These are phyloP conservation scores for Phallusia fumigata DNA, from an alignment of 23 tunicate genomes.

Conservation along the genomic window DNA sequence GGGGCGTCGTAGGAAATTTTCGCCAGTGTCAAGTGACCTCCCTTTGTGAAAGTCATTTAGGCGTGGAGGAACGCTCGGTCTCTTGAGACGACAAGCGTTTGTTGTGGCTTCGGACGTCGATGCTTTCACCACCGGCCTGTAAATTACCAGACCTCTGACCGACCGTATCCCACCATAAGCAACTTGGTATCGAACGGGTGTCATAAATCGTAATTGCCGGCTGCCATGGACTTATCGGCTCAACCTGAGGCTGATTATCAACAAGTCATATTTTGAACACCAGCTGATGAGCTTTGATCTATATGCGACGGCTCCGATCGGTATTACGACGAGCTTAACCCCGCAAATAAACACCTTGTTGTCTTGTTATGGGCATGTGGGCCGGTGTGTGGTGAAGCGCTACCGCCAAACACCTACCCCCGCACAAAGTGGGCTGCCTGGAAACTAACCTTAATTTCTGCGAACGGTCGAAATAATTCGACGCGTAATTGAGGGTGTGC, in stretches of 20 bases:
- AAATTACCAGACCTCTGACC: too few relatives aligned
- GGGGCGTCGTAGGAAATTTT: neutral
- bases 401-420: neutral
- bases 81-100: neutral
- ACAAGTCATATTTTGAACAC: too few relatives aligned
- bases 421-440: neutral
- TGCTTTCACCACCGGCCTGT: too few relatives aligned
- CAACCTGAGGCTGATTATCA: too few relatives aligned
- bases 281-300: too few relatives aligned
- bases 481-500: conserved; percentile 1
- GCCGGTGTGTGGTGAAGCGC: neutral
- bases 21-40: neutral
- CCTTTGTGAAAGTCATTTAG: conserved; percentile 1
- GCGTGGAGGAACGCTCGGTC: conserved; percentile 6
- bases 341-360: conserved; percentile 13
- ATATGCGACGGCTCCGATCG: too few relatives aligned
- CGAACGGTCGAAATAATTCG: neutral
- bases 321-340: neutral
- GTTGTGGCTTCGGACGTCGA: neutral
- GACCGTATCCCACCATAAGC: too few relatives aligned
- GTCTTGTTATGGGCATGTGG: neutral
- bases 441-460: neutral
- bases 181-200: too few relatives aligned
- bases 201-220: too few relatives aligned
- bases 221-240: too few relatives aligned